A percentile compares a stretch with the other conserved stretches of the same genome.
Evolutionary conservation across 2,113 vertebrate species (phyloP).

Genomic region (Ageneiosus marmoratus): DNA sequence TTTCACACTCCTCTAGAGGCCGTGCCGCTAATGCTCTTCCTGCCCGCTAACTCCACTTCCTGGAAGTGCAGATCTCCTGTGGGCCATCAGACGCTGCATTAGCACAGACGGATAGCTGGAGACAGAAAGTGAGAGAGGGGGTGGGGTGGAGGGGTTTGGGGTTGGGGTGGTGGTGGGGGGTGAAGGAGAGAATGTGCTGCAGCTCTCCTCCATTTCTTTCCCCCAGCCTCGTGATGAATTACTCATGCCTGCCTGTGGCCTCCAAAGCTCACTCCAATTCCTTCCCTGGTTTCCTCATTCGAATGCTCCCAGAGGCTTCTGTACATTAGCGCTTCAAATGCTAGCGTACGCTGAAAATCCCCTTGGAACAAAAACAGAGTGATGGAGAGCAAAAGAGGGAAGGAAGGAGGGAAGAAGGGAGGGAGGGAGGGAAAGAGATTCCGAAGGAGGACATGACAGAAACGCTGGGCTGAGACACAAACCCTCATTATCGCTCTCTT

Average conservation of each 20-base stretch:
- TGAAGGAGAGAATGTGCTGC: slow-evolving; percentile 4
- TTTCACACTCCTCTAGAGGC: slow-evolving; percentile 61
- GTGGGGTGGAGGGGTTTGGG: too few species aligned
- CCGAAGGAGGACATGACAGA: background rate
- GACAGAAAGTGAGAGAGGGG: background rate
- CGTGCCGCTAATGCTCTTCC: slow-evolving; percentile 70
- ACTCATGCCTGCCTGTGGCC: slow-evolving; percentile 63
- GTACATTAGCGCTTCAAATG: slow-evolving; percentile 67
- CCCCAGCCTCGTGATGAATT: slow-evolving; percentile 72
- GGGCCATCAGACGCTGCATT: slow-evolving; percentile 77
- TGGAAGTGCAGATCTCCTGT: slow-evolving; percentile 67
- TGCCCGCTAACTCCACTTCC: slow-evolving; percentile 74
- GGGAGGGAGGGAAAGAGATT: slow-evolving; percentile 53
- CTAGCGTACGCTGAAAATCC: slow-evolving; percentile 50
- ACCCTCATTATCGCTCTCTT: slow-evolving; percentile 61
- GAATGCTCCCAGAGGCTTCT: slow-evolving; percentile 26
- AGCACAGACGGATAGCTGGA: slow-evolving; percentile 58
- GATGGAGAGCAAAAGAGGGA: slow-evolving; percentile 62
- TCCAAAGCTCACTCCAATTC: slow-evolving; percentile 38
- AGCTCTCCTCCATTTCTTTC: background rate
- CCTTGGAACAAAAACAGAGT: slow-evolving; percentile 18
- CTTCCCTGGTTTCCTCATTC: slow-evolving; percentile 26
- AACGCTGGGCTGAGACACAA: slow-evolving; percentile 31
- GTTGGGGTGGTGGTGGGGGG: too few species aligned
- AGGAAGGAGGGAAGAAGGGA: slow-evolving; percentile 55